These are phyloP conservation scores for Pogonomyrmex barbatus DNA, from an alignment of 1,140 invertebrate species.

Conservation along the genomic window DNA sequence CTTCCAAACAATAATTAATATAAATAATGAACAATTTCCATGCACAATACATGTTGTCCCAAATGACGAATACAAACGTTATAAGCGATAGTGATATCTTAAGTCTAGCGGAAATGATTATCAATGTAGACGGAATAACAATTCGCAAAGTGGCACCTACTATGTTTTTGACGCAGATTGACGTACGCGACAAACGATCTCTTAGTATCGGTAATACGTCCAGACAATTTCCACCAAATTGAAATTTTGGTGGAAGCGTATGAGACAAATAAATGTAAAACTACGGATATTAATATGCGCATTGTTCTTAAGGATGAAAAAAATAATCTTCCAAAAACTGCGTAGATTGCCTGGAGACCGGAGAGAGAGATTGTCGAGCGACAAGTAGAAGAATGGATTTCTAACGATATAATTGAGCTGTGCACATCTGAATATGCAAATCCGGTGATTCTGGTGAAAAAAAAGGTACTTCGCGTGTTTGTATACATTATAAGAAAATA, in stretches of 20 bases:
- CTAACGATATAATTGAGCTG: not conserved
- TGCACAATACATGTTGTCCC: not conserved
- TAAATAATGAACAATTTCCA: not conserved
- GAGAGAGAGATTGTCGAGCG: not conserved
- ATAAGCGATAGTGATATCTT: not conserved
- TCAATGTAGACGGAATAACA: not conserved
- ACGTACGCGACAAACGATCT: not conserved
- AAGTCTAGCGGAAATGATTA: not conserved
- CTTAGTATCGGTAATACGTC: not conserved
- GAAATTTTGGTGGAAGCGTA: not conserved
- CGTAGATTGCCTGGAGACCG: not conserved
- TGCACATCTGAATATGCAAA: not conserved
- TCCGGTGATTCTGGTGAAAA: not conserved
- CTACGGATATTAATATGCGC: not conserved
- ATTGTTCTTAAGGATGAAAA: not conserved
- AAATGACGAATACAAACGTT: not conserved
- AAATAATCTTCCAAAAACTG: not conserved
- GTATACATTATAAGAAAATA: not conserved
- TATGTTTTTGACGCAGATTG: not conserved
- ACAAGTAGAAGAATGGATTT: not conserved
- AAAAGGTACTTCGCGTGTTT: not conserved
- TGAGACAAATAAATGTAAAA: not conserved
- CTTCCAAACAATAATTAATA: not conserved
- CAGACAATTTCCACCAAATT: no score
- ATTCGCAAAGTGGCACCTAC: not conserved